These are phyloP conservation scores for Lagothrix lagotricha DNA, from an alignment of 2,797 vertebrate genomes.

Conservation along the genomic window DNA sequence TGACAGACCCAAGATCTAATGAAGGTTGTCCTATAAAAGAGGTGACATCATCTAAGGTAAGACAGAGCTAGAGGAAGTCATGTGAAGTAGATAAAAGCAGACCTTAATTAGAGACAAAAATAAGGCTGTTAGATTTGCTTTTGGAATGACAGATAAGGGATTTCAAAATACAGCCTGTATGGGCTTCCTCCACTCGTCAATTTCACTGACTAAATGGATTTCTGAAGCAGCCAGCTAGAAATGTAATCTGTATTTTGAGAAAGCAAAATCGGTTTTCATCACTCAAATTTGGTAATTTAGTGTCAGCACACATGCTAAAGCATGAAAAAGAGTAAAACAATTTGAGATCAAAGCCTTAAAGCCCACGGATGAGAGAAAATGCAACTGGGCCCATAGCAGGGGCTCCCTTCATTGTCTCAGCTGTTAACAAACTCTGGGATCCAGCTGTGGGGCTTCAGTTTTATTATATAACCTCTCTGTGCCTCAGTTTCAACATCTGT, in stretches of 20 bases:
- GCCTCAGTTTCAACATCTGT: neutral
- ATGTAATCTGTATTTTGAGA: constrained; percentile 56
- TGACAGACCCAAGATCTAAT: neutral
- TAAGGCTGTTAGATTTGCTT: constrained; percentile 45
- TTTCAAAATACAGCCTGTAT: neutral
- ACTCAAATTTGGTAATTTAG: constrained; percentile 20
- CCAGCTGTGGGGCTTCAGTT: neutral
- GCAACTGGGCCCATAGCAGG: neutral
- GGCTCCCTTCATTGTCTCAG: neutral
- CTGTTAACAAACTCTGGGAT: neutral
- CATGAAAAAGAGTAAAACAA: constrained; percentile 22
- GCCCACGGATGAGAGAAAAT: neutral
- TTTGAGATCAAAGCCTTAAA: constrained; percentile 37
- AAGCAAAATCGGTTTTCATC: constrained; percentile 38
- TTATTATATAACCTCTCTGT: neutral
- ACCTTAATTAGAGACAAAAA: constrained; percentile 55
- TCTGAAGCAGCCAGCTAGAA: constrained; percentile 58
- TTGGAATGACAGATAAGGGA: constrained; percentile 28
- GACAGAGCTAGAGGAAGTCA: neutral
- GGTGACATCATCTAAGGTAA: neutral
- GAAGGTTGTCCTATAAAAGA: neutral
- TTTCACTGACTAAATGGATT: constrained; percentile 40
- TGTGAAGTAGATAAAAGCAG: neutral
- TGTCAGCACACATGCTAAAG: constrained; percentile 4
- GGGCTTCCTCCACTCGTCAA: neutral